phyloP scores from a whole-genome alignment of 1,140 invertebrate genomes.

The Drosophila suzukii region DNA sequence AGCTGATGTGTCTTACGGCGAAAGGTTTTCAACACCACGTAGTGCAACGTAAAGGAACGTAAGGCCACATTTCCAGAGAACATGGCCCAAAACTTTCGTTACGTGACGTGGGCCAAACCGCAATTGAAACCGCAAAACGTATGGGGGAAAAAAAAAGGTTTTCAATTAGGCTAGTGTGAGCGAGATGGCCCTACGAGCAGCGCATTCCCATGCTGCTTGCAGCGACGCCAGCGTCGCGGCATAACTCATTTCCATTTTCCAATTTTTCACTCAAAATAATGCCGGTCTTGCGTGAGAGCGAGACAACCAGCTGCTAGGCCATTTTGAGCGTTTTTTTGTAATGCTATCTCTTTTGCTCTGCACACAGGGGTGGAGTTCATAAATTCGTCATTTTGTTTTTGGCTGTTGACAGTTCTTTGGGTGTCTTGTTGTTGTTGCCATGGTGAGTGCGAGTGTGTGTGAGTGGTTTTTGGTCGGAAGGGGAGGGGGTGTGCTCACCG shows the following conservation, averaged over 20 bases:
- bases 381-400: slow-evolving; percentile 84
- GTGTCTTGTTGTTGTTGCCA: slow-evolving; percentile 46
- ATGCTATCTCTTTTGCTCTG: slow-evolving; percentile 21
- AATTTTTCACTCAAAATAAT: slow-evolving; percentile 61
- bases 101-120: slow-evolving; percentile 54
- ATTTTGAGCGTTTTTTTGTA: slow-evolving; percentile 15
- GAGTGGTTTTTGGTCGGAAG: neutral
- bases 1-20: slow-evolving; percentile 70
- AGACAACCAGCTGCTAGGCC: slow-evolving; percentile 26
- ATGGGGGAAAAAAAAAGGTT: slow-evolving; percentile 51
- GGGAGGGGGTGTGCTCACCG: slow-evolving; percentile 43
- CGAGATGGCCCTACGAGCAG: slow-evolving; percentile 43
- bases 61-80: slow-evolving; percentile 20
- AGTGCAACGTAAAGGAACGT: slow-evolving; percentile 15
- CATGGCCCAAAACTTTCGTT: slow-evolving; percentile 13
- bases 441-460: slow-evolving; percentile 32
- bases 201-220: slow-evolving; percentile 59
- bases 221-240: slow-evolving; percentile 38
- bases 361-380: slow-evolving; percentile 57
- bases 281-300: slow-evolving; percentile 27
- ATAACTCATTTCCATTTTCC: slow-evolving; percentile 73
- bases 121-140: slow-evolving; percentile 30
- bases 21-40: slow-evolving; percentile 68
- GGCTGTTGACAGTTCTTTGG: slow-evolving; percentile 76
- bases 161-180: slow-evolving; percentile 61